These are phyloP conservation scores for Propithecus coquereli DNA, from an alignment of 2,113 vertebrate genomes.

Conservation along the genomic window DNA sequence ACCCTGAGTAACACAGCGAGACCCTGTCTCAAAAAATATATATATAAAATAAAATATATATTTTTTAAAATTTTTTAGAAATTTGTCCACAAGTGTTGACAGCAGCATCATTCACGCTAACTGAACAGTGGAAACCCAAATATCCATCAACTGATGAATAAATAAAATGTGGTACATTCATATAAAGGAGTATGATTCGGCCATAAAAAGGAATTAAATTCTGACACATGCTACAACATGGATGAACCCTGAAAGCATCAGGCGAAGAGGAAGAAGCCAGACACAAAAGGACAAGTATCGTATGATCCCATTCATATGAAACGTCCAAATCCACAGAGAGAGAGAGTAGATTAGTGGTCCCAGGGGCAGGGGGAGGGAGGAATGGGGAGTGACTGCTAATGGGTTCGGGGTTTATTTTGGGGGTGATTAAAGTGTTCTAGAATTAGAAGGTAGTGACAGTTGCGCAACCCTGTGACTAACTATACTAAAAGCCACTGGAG, in stretches of 20 bases:
- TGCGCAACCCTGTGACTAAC: too few species aligned
- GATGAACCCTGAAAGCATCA: not conserved
- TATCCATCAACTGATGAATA: not conserved
- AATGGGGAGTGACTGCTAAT: not conserved
- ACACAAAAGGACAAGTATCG: not conserved
- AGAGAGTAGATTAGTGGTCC: not conserved
- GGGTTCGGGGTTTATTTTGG: not conserved
- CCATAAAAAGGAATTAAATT: not conserved
- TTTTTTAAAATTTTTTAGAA: not conserved
- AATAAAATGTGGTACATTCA: not conserved
- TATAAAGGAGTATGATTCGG: not conserved
- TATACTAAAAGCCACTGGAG: not conserved
- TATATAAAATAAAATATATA: too few species aligned
- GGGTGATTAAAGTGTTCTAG: not conserved
- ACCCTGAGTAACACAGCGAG: too few species aligned
- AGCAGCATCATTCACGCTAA: not conserved
- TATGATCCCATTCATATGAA: not conserved
- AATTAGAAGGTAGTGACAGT: not conserved
- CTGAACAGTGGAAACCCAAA: not conserved
- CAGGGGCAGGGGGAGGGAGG: too few species aligned
- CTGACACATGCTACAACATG: not conserved
- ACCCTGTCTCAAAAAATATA: too few species aligned
- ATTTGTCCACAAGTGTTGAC: rapidly evolving
- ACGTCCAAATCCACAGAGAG: not conserved
- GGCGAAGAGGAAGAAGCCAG: not conserved